Evolutionary conservation across 2,888 invertebrate genomes (phyloP).

Genomic region (Sussaba pulchella): DNA sequence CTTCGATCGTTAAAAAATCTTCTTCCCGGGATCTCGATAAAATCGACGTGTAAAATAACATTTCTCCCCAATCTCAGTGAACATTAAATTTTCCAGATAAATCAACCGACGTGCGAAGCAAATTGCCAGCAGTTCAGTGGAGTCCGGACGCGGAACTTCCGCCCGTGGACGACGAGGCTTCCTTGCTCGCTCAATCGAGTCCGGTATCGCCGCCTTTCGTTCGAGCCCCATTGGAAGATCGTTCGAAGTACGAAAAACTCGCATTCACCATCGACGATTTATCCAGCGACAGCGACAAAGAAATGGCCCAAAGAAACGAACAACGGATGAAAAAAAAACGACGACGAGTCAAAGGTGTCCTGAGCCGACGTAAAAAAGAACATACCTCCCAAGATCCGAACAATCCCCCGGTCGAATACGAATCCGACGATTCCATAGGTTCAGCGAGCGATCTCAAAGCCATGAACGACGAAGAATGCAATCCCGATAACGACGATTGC

Average conservation of each 20-base stretch:
- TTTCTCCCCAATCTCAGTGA: constrained; percentile 11
- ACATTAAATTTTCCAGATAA: constrained; percentile 76
- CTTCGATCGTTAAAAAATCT: no score
- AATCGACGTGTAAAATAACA: constrained; percentile 5
- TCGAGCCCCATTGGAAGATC: constrained; percentile 88
- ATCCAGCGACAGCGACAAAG: constrained; percentile 85
- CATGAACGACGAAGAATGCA: constrained; percentile 83
- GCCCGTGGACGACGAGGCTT: constrained; percentile 83
- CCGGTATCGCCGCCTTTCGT: constrained; percentile 86
- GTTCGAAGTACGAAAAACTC: constrained; percentile 92
- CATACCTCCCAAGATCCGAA: constrained; percentile 59
- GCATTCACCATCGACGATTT: constrained; percentile 87
- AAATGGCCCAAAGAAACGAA: constrained; percentile 80
- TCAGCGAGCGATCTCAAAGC: constrained; percentile 90
- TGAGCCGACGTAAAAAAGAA: constrained; percentile 67
- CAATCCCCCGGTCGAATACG: constrained; percentile 81
- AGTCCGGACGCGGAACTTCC: constrained; percentile 75
- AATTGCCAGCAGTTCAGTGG: constrained; percentile 75
- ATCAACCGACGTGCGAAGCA: constrained; percentile 68
- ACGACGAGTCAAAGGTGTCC: constrained; percentile 76
- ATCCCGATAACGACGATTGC: constrained; percentile 83
- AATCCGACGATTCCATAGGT: constrained; percentile 89
- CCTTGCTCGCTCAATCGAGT: constrained; percentile 81
- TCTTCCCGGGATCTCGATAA: neutral
- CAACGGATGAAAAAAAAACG: constrained; percentile 83